Evolutionary conservation across 53 echinoderm and acorn worm species (phyloP), one percentile per base, ranked within the genome.

Genomic region (Apostichopus leukothele): DNA sequence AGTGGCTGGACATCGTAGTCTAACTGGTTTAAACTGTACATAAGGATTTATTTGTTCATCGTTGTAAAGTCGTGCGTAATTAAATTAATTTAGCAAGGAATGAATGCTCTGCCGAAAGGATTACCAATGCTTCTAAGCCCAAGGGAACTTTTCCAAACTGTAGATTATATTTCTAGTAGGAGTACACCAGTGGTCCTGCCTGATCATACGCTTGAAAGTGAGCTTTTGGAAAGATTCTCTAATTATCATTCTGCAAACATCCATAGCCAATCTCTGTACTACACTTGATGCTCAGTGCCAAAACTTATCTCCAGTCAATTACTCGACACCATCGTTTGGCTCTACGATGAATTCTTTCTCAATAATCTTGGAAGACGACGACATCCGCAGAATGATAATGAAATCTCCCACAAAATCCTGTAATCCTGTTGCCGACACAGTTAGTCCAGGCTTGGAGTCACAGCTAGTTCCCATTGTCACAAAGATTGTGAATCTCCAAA

Each of bases 71-170:
- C 13, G 57, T 80, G 51, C 55, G 0, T 51, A 57, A 80, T 9
- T 18, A 80, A 80, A 54, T 78, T 51, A 23, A 6, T 80, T 18
- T 13, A 52, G 81, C 81, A 14, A 54, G 81, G 52, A 14, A 19
- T 5, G 53, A 80, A 18, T 80, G 12, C 53, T 80, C 5, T 20
- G 81, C 81, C 9, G 52, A 55, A 8, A 51, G 13, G n/a, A 53
- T 55, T 18, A 54, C 52, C 52, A 18, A 52, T 80, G 81, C 81
- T 13, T 54, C 81, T 39, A 80, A 51, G 16, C 21, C 57, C 8
- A 7, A 80, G 53, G 57, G 81, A 80, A 80, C 81, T 80, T 53
- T 80, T 80, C 55, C 50, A 51, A 53, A 80, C 53, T 21, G 81
- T 55, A 16, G 59, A 80, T 13, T 55, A 80, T 55, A 51, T 80